A percentile compares a stretch with the other conserved stretches of the same genome.
Evolutionary conservation across 2,888 invertebrate species (phyloP).

Genomic region (Ophonus ardosiacus): DNA sequence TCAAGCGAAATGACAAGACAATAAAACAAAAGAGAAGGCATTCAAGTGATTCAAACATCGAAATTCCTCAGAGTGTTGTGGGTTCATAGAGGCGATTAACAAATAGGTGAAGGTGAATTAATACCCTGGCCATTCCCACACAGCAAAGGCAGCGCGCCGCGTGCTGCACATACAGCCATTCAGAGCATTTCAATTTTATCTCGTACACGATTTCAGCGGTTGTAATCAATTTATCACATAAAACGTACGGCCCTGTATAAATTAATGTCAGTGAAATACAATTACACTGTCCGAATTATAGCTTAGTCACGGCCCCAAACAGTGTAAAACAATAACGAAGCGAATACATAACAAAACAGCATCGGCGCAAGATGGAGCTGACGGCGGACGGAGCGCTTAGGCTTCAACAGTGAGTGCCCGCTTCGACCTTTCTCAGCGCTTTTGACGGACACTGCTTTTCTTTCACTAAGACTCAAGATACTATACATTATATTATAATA

Average conservation of each 20-base stretch:
- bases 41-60: constrained; percentile 27
- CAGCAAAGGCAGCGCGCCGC: neutral
- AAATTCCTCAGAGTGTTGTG: constrained; percentile 26
- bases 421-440: no score
- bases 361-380: constrained; percentile 13
- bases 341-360: constrained; percentile 50
- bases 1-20: constrained; percentile 40
- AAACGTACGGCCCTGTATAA: constrained; percentile 62
- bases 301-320: constrained; percentile 57
- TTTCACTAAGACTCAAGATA: no score
- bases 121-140: constrained; percentile 45
- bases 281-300: constrained; percentile 58
- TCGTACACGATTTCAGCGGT: constrained; percentile 58
- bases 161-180: constrained; percentile 34
- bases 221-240: constrained; percentile 64
- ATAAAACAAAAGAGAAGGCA: constrained; percentile 24
- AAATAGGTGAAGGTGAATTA: constrained; percentile 59
- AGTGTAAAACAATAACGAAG: constrained; percentile 54
- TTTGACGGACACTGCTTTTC: no score
- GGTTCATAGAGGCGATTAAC: constrained; percentile 43
- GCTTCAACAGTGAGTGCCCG: neutral
- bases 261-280: constrained; percentile 64
- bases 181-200: constrained; percentile 56
- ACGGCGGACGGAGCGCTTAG: neutral
- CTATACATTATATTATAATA: no score